Percentiles rank a stretch among this genome's conserved stretches.
Evolutionary conservation across 2,888 invertebrate genomes (phyloP).

Genomic region (Eupithecia vulgata): DNA sequence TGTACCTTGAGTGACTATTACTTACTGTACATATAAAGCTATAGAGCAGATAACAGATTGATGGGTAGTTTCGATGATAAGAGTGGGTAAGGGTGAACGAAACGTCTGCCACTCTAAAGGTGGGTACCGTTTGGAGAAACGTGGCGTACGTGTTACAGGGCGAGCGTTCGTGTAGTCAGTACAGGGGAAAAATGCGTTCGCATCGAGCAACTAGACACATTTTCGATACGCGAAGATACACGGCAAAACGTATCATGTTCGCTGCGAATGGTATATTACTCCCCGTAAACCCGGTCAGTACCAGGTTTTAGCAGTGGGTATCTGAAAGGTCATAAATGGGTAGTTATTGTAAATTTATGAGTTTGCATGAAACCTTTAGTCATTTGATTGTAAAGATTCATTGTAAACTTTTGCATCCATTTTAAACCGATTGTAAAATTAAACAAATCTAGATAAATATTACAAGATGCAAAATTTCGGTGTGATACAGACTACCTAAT

Average conservation of each 20-base stretch:
- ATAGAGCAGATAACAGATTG: slow-evolving; percentile 5
- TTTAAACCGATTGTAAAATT: neutral
- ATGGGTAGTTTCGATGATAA: neutral
- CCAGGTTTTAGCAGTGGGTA: no score
- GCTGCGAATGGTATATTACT: no score
- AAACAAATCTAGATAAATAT: neutral
- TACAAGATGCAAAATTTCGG: neutral
- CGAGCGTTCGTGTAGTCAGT: no score
- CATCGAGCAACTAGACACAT: no score
- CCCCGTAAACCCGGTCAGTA: no score
- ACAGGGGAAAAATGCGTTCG: no score
- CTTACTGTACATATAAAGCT: slow-evolving; percentile 21
- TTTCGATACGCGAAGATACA: no score
- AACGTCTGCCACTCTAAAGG: neutral
- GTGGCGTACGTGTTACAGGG: no score
- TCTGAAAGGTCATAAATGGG: no score
- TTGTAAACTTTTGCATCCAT: neutral
- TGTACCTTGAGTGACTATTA: slow-evolving; percentile 38
- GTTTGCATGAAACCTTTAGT: neutral
- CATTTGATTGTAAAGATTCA: neutral
- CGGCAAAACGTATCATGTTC: no score
- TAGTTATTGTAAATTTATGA: neutral
- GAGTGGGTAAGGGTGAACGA: neutral
- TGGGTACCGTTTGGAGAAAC: no score
- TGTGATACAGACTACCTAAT: neutral